Evolutionary conservation across 23 tunicate species (phyloP).

Genomic region (Ascidia mentula): DNA sequence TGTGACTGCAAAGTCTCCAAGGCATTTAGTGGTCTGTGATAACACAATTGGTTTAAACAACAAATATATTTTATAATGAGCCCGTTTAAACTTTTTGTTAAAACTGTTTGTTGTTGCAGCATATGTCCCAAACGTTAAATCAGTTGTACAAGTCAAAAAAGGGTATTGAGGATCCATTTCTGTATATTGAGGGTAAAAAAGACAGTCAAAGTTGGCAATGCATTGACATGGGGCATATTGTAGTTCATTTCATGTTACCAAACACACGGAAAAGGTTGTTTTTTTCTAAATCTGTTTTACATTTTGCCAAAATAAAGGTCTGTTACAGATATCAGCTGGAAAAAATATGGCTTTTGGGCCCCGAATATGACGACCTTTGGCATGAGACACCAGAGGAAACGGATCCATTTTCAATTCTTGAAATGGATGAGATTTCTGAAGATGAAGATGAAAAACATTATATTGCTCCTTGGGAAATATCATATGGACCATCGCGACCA

Average conservation of each 20-base stretch:
- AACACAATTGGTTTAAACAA: neutral
- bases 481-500: neutral
- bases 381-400: neutral
- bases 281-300: neutral
- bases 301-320: neutral
- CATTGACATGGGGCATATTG: conserved; percentile 77
- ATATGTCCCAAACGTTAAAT: conserved; percentile 61
- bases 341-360: conserved; percentile 82
- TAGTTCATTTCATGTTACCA: conserved; percentile 82
- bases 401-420: conserved; percentile 5
- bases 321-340: conserved; percentile 61
- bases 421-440: neutral
- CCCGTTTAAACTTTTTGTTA: neutral
- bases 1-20: conserved; percentile 62
- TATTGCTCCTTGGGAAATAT: neutral
- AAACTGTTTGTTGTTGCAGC: conserved; percentile 5
- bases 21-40: conserved; percentile 56
- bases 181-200: conserved; percentile 67
- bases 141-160: conserved; percentile 63
- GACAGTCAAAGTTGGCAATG: conserved; percentile 61
- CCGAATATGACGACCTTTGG: conserved; percentile 48
- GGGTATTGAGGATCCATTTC: conserved; percentile 41
- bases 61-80: neutral
- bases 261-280: conserved; percentile 41
- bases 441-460: neutral